Conservation (phyloP, 2,888 invertebrate species). For the Pseudanteris insignis region DNA sequence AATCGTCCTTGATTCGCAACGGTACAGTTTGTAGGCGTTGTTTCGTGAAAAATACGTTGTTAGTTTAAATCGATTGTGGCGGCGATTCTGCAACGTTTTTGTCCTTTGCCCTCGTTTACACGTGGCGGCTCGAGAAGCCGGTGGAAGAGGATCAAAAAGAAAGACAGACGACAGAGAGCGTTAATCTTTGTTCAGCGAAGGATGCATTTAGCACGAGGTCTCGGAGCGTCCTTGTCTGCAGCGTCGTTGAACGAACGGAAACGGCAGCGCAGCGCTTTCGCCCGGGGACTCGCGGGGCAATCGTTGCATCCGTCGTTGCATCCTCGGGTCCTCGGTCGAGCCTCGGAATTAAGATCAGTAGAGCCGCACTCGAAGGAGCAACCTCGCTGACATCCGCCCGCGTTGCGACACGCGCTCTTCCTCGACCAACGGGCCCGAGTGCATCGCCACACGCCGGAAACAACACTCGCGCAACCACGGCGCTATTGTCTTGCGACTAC, state of each 20-base stretch:
- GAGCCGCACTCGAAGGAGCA: conserved; percentile 51
- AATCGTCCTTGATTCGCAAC: too few species aligned
- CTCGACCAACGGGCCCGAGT: conserved; percentile 47
- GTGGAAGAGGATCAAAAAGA: conserved; percentile 41
- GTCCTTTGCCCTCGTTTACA: conserved; percentile 40
- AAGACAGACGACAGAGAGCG: conserved; percentile 38
- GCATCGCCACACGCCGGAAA: conserved; percentile 55
- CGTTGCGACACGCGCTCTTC: conserved; percentile 57
- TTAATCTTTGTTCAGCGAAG: conserved; percentile 59
- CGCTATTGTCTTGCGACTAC: conserved; percentile 60
- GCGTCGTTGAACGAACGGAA: conserved; percentile 55
- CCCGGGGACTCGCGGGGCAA: conserved; percentile 39
- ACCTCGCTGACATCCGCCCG: conserved; percentile 65
- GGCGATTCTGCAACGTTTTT: conserved; percentile 31
- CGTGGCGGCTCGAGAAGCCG: conserved; percentile 41
- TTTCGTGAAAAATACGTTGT: too few species aligned
- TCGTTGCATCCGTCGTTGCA: conserved; percentile 34
- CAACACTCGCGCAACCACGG: conserved; percentile 57
- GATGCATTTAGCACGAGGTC: conserved; percentile 66
- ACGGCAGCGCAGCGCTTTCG: conserved; percentile 50
- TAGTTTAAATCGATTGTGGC: conserved; percentile 34
- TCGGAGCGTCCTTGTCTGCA: conserved; percentile 58
- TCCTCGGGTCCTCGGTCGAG: conserved; percentile 26
- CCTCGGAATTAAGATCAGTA: conserved; percentile 57
- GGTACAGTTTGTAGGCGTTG: too few species aligned